Evolutionary conservation across 2,797 vertebrate species (phyloP).

Genomic region (Neomorphus geoffroyi): DNA sequence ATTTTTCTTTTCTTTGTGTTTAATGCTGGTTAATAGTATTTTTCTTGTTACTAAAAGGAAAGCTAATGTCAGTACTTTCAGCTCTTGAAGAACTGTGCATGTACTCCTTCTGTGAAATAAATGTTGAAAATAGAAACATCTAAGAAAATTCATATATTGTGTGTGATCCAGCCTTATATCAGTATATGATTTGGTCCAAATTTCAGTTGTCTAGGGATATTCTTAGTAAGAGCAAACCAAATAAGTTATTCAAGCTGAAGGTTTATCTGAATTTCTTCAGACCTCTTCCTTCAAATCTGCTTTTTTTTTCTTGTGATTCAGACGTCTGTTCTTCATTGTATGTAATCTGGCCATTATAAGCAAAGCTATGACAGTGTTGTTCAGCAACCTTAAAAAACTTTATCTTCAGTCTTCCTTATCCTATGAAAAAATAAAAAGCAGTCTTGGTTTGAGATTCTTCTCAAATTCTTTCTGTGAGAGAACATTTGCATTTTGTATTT

Average conservation of each 20-base stretch:
- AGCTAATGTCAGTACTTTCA: not conserved
- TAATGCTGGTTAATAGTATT: not conserved
- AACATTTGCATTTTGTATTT: conserved; percentile 18
- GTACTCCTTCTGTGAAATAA: not conserved
- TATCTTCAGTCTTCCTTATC: not conserved
- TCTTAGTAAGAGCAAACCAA: not conserved
- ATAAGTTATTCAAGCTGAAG: not conserved
- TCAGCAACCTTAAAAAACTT: not conserved
- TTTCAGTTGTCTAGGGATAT: not conserved
- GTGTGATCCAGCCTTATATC: not conserved
- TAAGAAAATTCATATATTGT: not conserved
- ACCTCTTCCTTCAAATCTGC: not conserved
- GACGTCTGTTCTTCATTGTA: not conserved
- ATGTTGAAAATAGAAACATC: not conserved
- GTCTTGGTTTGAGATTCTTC: not conserved
- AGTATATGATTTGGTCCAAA: not conserved
- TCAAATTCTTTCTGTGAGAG: not conserved
- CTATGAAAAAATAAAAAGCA: not conserved
- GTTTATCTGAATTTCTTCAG: not conserved
- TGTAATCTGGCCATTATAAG: not conserved
- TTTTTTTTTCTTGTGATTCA: not conserved
- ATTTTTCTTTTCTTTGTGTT: not conserved
- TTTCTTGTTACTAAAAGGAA: not conserved
- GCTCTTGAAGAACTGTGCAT: not conserved
- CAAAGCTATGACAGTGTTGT: not conserved